A percentile compares a stretch with the other conserved stretches of the same genome.
Conservation (phyloP, 1,140 invertebrate species). For the Caenorhabditis tropicalis region DNA sequence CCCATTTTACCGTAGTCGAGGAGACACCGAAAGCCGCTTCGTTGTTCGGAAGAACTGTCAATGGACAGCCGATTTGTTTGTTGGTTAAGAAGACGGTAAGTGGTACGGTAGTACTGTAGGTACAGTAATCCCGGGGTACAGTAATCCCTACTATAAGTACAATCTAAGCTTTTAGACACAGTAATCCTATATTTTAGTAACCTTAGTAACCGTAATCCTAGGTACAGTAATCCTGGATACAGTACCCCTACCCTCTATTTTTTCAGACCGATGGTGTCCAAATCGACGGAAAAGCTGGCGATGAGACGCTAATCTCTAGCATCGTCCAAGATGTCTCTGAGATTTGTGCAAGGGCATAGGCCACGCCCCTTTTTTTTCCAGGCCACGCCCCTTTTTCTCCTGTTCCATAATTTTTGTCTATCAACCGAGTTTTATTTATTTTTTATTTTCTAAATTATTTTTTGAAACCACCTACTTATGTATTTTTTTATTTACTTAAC, state of each 20-base stretch:
- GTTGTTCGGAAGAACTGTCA: conserved; percentile 58
- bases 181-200: too few relatives aligned
- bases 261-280: conserved; percentile 51
- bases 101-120: too few relatives aligned
- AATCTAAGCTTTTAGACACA: too few relatives aligned
- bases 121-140: too few relatives aligned
- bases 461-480: too few relatives aligned
- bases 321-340: conserved; percentile 48
- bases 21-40: conserved; percentile 60
- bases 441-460: too few relatives aligned
- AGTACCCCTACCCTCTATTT: background rate
- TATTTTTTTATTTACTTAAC: too few relatives aligned
- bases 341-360: background rate
- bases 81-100: conserved; percentile 64
- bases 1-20: conserved; percentile 65
- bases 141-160: too few relatives aligned
- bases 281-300: conserved; percentile 47
- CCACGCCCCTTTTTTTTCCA: background rate
- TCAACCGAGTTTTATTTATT: too few relatives aligned
- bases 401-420: background rate
- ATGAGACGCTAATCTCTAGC: conserved; percentile 45
- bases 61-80: conserved; percentile 62
- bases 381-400: background rate
- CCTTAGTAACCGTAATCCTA: too few relatives aligned
- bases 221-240: too few relatives aligned